Evolutionary conservation across 2,797 vertebrate genomes (phyloP).

Genomic region (Bradypus variegatus): DNA sequence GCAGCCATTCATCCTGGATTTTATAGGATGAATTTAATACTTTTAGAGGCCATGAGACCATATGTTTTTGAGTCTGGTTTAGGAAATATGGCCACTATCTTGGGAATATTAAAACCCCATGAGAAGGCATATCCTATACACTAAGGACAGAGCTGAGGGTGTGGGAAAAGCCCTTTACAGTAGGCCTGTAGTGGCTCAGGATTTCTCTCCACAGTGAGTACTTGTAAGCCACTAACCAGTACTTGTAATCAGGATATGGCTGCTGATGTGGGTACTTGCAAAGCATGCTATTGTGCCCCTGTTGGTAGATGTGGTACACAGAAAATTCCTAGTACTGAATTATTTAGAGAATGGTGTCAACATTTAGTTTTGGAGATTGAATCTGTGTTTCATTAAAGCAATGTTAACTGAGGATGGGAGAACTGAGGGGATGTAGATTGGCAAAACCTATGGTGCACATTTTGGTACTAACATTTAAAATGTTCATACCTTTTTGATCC

Average conservation of each 20-base stretch:
- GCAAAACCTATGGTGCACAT: background rate
- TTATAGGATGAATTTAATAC: background rate
- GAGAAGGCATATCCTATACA: background rate
- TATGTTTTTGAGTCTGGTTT: background rate
- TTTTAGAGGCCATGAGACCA: background rate
- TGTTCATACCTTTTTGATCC: background rate
- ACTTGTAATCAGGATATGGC: background rate
- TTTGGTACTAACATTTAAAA: background rate
- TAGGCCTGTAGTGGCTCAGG: background rate
- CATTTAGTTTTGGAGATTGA: background rate
- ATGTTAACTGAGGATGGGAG: background rate
- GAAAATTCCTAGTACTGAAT: background rate
- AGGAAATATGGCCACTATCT: background rate
- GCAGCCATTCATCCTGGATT: background rate
- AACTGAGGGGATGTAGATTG: background rate
- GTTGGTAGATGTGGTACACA: background rate
- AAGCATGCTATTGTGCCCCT: background rate
- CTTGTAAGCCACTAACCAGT: background rate
- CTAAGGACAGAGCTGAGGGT: background rate
- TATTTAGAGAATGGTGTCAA: background rate
- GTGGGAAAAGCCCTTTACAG: background rate
- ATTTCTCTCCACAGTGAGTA: background rate
- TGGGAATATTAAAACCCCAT: background rate
- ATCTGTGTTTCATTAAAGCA: background rate
- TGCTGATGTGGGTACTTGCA: background rate